A percentile compares a stretch with the other conserved stretches of the same genome.
phyloP scores from a whole-genome alignment of 2,888 invertebrate species.

The Capitulum mitella region DNA sequence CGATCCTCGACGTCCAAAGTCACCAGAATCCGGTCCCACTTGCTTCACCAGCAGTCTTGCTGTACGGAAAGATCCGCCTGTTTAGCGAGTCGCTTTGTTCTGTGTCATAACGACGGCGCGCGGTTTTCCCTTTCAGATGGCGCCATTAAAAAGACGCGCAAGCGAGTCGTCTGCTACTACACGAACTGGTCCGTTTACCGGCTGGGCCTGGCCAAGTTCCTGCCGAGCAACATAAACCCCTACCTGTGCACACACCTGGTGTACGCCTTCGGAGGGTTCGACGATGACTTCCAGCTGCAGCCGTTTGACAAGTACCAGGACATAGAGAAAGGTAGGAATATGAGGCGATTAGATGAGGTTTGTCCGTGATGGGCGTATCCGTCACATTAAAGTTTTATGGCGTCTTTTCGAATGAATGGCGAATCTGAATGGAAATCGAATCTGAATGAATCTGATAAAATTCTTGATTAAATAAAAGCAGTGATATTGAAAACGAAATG shows the following conservation, averaged over 20 bases:
- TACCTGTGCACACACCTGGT: conserved; percentile 88
- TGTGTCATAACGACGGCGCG: too few relatives aligned
- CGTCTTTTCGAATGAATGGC: too few relatives aligned
- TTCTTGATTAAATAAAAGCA: background rate
- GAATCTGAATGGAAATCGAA: background rate
- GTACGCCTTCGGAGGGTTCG: conserved; percentile 87
- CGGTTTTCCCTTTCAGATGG: background rate
- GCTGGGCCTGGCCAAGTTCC: conserved; percentile 74
- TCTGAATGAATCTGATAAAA: background rate
- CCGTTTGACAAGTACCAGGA: conserved; percentile 94
- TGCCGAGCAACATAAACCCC: conserved; percentile 89
- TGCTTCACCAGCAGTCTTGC: too few relatives aligned
- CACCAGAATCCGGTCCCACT: too few relatives aligned
- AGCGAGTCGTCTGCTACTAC: conserved; percentile 74
- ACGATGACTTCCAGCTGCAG: conserved; percentile 80
- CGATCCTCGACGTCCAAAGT: too few relatives aligned
- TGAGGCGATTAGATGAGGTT: background rate
- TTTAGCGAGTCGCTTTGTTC: too few relatives aligned
- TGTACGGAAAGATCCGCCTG: too few relatives aligned
- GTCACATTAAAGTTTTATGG: too few relatives aligned
- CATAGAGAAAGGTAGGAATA: conserved; percentile 72
- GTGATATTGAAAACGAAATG: background rate
- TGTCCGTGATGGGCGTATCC: too few relatives aligned
- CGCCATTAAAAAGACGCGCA: background rate
- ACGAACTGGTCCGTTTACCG: conserved; percentile 90